Base-by-base conservation (phyloP, 2,113 vertebrate species). In the Mungos mungo region DNA sequence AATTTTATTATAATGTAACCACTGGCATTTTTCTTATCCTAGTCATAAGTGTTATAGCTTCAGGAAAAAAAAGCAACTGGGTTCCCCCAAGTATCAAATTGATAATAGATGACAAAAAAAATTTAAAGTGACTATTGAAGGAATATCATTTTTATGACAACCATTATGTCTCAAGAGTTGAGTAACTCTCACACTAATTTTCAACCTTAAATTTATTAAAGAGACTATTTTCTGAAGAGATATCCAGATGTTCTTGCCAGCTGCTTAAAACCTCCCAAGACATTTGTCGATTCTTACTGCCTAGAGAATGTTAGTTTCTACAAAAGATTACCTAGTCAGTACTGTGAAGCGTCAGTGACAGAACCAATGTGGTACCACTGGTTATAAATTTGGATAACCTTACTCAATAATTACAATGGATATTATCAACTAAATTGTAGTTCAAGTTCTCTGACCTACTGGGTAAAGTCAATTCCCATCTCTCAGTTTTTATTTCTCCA, bases 191-290 rank as follows among this genome's bases (percentile, higher is more conserved):
- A 66, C 57, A 94, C 54, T 83, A 38, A 95, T 86, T 85, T 95
- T 96, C 45, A 74, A 77, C n/a, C 57, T 95, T 87, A 95, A 87
- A 97, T 92, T 97, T 57, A 92, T 93, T 88, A 77, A 84, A 92
- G 86, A 97, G 63, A 95, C 91, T 50, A 83, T 7, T 95, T 31
- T 94, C 45, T 93, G 84, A 97, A 68, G 91, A 95, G 88, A 57
- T 25, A 90, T 27, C 77, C 86, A 96, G 69, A 91, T 90, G 80
- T 92, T 93, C 76, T 93, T 29, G 16, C 65, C 89, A 96, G 86
- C 83, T 96, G 41, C 79, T 93, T 76, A 91, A 80, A 69, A 35
- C 41, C 21, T 92, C 60, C 41, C 63, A 74, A 95, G 27, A 18
- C 15, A 87, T 90, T 81, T 87, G 79, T 52, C 14, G 3, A 89